These are phyloP conservation scores for Rhynchomys soricoides DNA, from an alignment of 2,113 vertebrate genomes.

Conservation along the genomic window DNA sequence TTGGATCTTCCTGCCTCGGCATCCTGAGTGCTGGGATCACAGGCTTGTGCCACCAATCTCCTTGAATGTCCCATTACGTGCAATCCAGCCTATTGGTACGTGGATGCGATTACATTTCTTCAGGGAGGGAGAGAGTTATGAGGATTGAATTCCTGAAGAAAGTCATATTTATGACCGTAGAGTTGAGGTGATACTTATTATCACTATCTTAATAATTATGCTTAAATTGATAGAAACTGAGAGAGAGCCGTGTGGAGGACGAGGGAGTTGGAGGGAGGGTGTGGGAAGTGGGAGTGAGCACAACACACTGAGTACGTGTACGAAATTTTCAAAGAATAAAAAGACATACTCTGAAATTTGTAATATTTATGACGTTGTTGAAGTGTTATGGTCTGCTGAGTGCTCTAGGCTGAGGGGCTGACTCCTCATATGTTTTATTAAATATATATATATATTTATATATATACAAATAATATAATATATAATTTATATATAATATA, in stretches of 20 bases:
- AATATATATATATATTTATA: neutral
- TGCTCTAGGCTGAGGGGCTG: neutral
- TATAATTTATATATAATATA: neutral
- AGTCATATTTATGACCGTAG: neutral
- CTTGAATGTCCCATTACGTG: neutral
- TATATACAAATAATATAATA: neutral
- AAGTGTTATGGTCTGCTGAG: neutral
- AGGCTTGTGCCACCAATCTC: neutral
- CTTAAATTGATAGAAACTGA: neutral
- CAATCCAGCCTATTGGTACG: neutral
- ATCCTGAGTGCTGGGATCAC: neutral
- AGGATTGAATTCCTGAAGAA: neutral
- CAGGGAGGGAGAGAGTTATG: neutral
- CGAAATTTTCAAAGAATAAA: neutral
- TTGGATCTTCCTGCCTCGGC: neutral
- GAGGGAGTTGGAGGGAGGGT: neutral
- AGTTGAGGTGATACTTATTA: neutral
- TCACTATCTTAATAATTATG: neutral
- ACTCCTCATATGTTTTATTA: neutral
- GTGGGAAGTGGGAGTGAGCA: neutral
- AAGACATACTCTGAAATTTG: neutral
- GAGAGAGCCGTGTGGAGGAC: neutral
- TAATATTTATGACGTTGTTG: neutral
- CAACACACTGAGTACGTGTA: neutral
- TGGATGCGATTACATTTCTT: neutral